Evolutionary conservation across 2,113 vertebrate genomes (phyloP).

Genomic region (Choloepus hoffmanni): DNA sequence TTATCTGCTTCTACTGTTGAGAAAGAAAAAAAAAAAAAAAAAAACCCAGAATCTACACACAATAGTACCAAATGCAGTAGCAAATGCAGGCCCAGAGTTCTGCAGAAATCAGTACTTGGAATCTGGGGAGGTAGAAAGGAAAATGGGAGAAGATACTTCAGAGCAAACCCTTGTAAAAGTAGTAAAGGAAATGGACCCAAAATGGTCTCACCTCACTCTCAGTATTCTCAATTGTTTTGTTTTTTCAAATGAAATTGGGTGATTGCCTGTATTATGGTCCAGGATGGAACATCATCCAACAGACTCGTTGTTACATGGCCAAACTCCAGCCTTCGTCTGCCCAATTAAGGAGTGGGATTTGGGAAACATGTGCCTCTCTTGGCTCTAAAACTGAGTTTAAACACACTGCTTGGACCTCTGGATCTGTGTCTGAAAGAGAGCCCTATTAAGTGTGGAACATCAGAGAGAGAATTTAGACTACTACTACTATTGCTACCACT

Average conservation of each 20-base stretch:
- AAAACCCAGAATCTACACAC: background rate
- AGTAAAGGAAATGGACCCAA: no score
- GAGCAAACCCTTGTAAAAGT: background rate
- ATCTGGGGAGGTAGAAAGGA: background rate
- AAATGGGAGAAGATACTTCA: background rate
- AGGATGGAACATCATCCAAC: background rate
- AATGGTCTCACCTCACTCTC: background rate
- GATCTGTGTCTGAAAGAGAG: background rate
- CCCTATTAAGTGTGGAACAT: background rate
- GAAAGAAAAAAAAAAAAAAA: no score
- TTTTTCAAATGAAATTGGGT: constrained; percentile 17
- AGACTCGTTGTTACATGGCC: background rate
- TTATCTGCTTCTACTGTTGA: constrained; percentile 12
- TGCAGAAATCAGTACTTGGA: background rate
- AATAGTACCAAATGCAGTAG: background rate
- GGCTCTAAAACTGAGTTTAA: background rate
- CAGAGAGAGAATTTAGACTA: background rate
- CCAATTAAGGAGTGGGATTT: constrained; percentile 10
- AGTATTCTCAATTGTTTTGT: background rate
- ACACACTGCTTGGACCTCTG: background rate
- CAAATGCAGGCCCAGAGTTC: background rate
- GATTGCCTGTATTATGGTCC: background rate
- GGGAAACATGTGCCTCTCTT: background rate
- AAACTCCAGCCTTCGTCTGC: background rate
- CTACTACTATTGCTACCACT: background rate